These are phyloP conservation scores for Nyctalus aviator DNA, from an alignment of 2,797 vertebrate species.

Conservation along the genomic window DNA sequence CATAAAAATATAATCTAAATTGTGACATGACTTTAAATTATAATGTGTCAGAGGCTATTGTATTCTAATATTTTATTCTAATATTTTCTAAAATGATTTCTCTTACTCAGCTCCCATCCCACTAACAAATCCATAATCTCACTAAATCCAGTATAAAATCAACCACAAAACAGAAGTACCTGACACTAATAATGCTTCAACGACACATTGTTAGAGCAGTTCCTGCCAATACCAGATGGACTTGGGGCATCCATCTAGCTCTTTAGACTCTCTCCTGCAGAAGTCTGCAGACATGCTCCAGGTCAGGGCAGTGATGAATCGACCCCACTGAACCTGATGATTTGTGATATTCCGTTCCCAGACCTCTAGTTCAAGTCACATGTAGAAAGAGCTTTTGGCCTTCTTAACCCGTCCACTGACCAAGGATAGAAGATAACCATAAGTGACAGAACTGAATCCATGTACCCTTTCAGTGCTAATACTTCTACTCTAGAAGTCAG, in stretches of 20 bases:
- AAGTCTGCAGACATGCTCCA: neutral
- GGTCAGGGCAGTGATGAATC: neutral
- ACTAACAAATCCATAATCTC: neutral
- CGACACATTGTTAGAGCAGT: neutral
- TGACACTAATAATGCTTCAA: neutral
- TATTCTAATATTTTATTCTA: too few relatives aligned
- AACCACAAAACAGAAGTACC: neutral
- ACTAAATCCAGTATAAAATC: neutral
- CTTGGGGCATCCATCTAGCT: neutral
- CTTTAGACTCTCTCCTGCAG: neutral
- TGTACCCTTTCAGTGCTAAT: too few relatives aligned
- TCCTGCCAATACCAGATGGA: neutral
- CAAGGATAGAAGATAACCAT: neutral
- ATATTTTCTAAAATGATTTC: neutral
- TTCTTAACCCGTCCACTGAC: neutral
- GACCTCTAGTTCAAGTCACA: neutral
- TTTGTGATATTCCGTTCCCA: neutral
- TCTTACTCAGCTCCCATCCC: neutral
- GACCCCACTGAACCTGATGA: neutral
- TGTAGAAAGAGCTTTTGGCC: neutral
- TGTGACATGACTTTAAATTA: neutral
- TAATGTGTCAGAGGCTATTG: neutral
- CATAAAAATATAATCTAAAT: neutral
- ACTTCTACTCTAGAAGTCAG: neutral
- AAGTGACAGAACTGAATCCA: neutral